Conservation (phyloP, 2,888 invertebrate genomes). For the Aphrophora alni region DNA sequence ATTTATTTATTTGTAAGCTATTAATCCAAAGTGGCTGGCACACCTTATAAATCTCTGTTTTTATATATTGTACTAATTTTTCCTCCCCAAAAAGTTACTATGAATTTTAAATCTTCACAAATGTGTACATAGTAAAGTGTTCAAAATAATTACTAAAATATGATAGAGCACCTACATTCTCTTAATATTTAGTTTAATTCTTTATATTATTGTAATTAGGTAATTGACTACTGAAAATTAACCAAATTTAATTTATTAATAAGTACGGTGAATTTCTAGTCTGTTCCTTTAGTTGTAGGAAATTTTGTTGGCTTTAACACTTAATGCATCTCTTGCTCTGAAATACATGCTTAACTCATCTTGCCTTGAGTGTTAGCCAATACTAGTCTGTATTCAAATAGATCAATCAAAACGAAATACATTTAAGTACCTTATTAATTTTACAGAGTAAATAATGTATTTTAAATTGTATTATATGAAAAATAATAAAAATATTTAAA, state of each 20-base stretch:
- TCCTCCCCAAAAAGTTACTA: too few species aligned
- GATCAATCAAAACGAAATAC: not conserved
- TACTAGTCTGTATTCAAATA: slow-evolving; percentile 4
- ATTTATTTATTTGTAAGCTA: not conserved
- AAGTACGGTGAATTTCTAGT: not conserved
- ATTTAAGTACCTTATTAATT: slow-evolving; percentile 9
- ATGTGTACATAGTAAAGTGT: not conserved
- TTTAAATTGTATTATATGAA: not conserved
- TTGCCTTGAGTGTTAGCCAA: slow-evolving; percentile 6
- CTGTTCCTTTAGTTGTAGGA: not conserved
- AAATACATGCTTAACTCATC: not conserved
- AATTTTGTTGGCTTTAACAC: not conserved
- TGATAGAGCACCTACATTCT: too few species aligned
- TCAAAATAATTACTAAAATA: not conserved
- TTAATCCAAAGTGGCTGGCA: not conserved
- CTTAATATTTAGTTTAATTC: not conserved
- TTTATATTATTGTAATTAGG: not conserved
- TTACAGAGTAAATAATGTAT: not conserved
- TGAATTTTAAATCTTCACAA: not conserved
- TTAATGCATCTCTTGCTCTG: not conserved
- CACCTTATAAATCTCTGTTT: not conserved
- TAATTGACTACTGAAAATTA: not conserved
- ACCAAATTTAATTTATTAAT: not conserved
- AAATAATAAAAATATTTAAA: not conserved
- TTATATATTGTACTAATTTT: too few species aligned